Evolutionary conservation across 1,140 invertebrate genomes (phyloP), one percentile per base, ranked within the genome.

Genomic region (Pararge aegeria): DNA sequence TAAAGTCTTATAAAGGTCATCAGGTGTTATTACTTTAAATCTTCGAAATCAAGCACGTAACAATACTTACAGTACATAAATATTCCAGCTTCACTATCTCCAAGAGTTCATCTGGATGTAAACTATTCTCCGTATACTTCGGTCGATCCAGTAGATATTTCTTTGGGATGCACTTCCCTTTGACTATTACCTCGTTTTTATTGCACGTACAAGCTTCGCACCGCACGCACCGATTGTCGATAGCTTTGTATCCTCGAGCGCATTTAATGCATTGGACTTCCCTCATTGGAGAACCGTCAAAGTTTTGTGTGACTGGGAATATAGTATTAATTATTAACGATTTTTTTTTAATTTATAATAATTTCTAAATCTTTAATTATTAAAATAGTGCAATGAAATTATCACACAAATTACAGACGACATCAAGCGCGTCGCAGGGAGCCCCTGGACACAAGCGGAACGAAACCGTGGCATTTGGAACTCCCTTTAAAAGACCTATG

Each of bases 211-310:
- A 87, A 0, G 66, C 19, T 18, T 78, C 73, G 53, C 86, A 89
- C 16, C 71, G 70, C 6, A 82, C 70, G 58, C 86, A 89, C 2
- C 54, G 55, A 30, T 87, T 83, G n/a, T 66, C 58, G 3, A 60
- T 16, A 3, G 71, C 53, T 46, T 57, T 78, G 51, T 70, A 87
- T 0, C 84, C 84, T 2, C 77, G 73, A 0, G 78, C 69, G 46
- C 86, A 89, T 57, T 84, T 86, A 1, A 87, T 70, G 40, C 86
- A 89, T 3, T 73, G 72, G 0, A 87, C 80, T 55, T 86, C 83
- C 52, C 80, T 86, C 61, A 81, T 55, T 3, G 84, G 73, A 1
- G 84, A 81, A 0, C 86, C 84, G 51, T 89, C 84, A 24, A 78
- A 64, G 59, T 82, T 85, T 69, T 86, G 83, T 5, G 84, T 81